phyloP scores from a whole-genome alignment of 2,888 invertebrate species.

The Pharmacophagus antenor region DNA sequence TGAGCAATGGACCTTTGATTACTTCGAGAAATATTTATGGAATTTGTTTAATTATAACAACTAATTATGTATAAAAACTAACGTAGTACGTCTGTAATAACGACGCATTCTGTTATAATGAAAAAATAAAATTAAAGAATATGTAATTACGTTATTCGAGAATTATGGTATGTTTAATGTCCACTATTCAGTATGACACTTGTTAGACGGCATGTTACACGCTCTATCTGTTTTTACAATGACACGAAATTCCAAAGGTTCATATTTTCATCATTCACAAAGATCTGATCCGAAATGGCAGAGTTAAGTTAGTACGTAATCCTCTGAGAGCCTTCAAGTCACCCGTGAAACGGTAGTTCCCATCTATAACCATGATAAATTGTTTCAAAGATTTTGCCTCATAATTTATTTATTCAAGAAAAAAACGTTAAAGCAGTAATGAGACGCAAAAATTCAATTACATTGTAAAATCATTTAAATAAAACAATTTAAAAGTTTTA shows the following conservation, averaged over 20 bases:
- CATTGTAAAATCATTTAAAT: too few species aligned
- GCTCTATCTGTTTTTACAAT: not conserved
- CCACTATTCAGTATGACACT: too few species aligned
- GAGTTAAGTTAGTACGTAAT: slow-evolving; percentile 31
- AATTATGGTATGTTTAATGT: too few species aligned
- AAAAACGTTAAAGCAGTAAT: slow-evolving; percentile 7
- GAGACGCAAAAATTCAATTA: too few species aligned
- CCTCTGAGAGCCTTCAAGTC: slow-evolving; percentile 29
- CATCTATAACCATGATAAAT: slow-evolving; percentile 29
- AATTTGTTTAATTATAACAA: too few species aligned
- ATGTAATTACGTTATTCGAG: too few species aligned
- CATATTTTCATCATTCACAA: slow-evolving; percentile 20
- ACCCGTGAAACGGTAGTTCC: slow-evolving; percentile 27
- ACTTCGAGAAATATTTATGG: not conserved
- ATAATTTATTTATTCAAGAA: slow-evolving; percentile 21
- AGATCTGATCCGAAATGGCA: slow-evolving; percentile 27
- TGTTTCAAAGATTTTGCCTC: slow-evolving; percentile 18
- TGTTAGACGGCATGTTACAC: too few species aligned
- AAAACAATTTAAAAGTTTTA: too few species aligned
- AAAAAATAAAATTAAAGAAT: too few species aligned
- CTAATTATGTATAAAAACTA: too few species aligned
- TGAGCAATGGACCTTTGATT: not conserved
- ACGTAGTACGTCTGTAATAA: too few species aligned
- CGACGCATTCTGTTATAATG: too few species aligned
- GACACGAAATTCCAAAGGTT: slow-evolving; percentile 8